Conservation (phyloP, 1,140 invertebrate genomes). For the Helicorthomorpha holstii region DNA sequence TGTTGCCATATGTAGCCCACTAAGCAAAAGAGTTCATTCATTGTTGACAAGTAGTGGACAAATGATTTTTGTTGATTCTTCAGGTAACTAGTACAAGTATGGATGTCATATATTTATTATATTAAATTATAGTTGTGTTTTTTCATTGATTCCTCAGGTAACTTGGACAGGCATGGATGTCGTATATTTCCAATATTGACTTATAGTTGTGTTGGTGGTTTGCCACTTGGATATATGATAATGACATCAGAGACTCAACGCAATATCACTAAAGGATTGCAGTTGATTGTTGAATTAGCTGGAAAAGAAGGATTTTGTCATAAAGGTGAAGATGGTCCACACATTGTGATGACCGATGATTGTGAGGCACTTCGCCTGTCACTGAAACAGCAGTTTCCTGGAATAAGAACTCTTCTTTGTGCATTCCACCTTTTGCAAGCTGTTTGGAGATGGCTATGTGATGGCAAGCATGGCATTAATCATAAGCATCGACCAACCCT, state of each 20-base stretch:
- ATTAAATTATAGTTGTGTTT: too few species aligned
- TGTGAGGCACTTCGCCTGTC: neutral
- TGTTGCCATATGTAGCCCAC: neutral
- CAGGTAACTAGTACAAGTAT: neutral
- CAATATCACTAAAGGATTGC: neutral
- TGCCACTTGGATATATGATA: neutral
- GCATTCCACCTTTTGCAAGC: neutral
- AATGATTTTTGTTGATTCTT: neutral
- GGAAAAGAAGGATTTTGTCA: neutral
- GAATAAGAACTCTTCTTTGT: neutral
- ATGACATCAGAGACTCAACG: neutral
- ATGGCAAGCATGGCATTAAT: neutral
- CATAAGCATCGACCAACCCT: neutral
- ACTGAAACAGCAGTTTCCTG: neutral
- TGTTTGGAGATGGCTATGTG: neutral
- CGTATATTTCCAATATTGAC: neutral
- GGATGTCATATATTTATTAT: neutral
- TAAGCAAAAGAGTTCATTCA: neutral
- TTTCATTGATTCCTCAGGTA: neutral
- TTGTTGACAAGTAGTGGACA: neutral
- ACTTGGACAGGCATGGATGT: neutral
- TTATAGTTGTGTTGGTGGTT: neutral
- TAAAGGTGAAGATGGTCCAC: neutral
- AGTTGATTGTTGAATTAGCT: neutral
- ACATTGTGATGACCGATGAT: neutral